Evolutionary conservation across 2,888 invertebrate genomes (phyloP).

Genomic region (Pseudococcus viburni): DNA sequence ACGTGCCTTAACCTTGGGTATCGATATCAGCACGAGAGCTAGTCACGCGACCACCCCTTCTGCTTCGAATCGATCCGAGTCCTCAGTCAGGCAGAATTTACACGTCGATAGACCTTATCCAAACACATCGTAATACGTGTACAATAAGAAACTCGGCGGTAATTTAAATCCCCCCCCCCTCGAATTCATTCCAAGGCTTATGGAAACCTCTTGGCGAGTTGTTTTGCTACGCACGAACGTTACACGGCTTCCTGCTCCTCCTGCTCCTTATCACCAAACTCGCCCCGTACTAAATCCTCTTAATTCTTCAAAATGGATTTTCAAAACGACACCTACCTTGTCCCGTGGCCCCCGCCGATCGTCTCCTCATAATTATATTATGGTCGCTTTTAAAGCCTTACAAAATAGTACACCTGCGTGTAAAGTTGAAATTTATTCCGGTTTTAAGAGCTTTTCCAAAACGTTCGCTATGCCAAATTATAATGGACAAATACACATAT

Average conservation of each 20-base stretch:
- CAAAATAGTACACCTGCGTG: slow-evolving; percentile 59
- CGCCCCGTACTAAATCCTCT: slow-evolving; percentile 28
- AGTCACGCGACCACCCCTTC: slow-evolving; percentile 23
- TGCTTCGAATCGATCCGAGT: neutral
- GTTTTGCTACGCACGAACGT: slow-evolving; percentile 15
- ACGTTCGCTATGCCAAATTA: slow-evolving; percentile 19
- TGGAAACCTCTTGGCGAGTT: neutral
- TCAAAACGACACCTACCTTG: slow-evolving; percentile 42
- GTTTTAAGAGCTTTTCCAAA: slow-evolving; percentile 51
- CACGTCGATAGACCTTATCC: neutral
- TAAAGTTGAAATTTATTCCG: slow-evolving; percentile 55
- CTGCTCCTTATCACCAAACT: slow-evolving; percentile 2
- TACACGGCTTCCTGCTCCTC: slow-evolving; percentile 10
- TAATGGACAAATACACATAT: slow-evolving; percentile 30
- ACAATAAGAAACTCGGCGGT: neutral
- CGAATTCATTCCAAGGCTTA: neutral
- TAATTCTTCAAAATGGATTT: slow-evolving; percentile 57
- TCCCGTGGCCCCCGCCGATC: neutral
- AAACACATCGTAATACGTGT: slow-evolving; percentile 12
- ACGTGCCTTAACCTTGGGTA: slow-evolving; percentile 51
- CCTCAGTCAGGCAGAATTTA: neutral
- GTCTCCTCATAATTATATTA: slow-evolving; percentile 43
- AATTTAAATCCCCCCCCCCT: neutral
- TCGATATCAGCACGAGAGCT: neutral
- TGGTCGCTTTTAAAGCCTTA: slow-evolving; percentile 60